These are phyloP conservation scores for Chionodraco myersi DNA, from an alignment of 2,113 vertebrate genomes.

Conservation along the genomic window DNA sequence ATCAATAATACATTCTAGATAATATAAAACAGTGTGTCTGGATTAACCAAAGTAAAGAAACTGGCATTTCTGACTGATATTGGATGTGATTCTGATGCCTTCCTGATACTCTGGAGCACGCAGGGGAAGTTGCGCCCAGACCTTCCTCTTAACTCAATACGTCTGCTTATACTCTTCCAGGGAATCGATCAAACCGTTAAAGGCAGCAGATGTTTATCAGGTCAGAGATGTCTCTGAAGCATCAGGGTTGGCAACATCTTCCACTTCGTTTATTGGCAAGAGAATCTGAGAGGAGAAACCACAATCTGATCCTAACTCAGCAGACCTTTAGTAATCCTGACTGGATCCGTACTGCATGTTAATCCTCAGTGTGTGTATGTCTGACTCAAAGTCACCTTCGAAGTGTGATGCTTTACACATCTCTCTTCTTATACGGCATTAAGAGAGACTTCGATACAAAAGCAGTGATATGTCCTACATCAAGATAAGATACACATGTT, in stretches of 20 bases:
- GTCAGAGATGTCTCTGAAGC: conserved; percentile 10
- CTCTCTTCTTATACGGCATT: neutral
- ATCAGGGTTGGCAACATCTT: neutral
- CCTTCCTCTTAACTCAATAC: conserved; percentile 23
- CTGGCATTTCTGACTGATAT: conserved; percentile 6
- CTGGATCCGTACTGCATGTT: neutral
- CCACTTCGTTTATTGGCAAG: neutral
- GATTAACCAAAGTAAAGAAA: conserved; percentile 23
- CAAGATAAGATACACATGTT: neutral
- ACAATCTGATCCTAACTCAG: neutral
- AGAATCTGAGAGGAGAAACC: neutral
- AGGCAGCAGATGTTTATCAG: conserved; percentile 47
- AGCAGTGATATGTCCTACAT: neutral
- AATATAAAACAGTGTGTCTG: conserved; percentile 2
- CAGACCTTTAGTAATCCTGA: neutral
- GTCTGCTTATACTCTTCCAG: conserved; percentile 26
- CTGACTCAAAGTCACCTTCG: neutral
- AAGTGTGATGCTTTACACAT: neutral
- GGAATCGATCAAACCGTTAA: conserved; percentile 44
- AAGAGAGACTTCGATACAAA: neutral
- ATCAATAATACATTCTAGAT: conserved; percentile 23
- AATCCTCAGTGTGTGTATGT: neutral
- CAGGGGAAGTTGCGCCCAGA: neutral
- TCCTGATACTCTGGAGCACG: conserved; percentile 1
- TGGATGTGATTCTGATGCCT: conserved; percentile 27